Conservation (phyloP, 2,113 vertebrate species). For the Glaucomys volans region DNA sequence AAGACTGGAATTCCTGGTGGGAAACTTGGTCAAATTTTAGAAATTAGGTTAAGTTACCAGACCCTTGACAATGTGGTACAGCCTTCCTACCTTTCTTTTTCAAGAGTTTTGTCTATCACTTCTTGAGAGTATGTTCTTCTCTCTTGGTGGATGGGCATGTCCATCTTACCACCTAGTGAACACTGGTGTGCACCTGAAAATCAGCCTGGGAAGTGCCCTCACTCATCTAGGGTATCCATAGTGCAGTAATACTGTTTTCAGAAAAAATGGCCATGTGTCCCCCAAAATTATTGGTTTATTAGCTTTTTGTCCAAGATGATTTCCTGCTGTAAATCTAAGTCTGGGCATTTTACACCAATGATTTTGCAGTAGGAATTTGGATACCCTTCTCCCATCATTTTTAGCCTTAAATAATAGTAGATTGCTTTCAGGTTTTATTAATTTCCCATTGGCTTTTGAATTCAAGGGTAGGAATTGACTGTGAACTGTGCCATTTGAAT, state of each 20-base stretch:
- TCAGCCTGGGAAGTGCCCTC: not conserved
- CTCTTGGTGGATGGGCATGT: not conserved
- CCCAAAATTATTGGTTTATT: not conserved
- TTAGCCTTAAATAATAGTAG: not conserved
- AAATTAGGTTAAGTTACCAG: not conserved
- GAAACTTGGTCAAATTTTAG: not conserved
- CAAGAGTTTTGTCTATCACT: not conserved
- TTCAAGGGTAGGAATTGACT: not conserved
- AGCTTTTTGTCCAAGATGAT: not conserved
- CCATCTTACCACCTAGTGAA: not conserved
- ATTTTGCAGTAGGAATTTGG: slow-evolving; percentile 6
- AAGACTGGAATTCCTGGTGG: not conserved
- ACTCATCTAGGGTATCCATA: not conserved
- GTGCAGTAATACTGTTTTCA: not conserved
- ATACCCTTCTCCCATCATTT: not conserved
- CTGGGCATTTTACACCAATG: not conserved
- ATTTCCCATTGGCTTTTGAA: not conserved
- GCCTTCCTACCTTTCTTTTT: not conserved
- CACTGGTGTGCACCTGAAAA: not conserved
- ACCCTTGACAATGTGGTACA: not conserved
- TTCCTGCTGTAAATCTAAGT: not conserved
- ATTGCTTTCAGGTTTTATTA: slow-evolving; percentile 27
- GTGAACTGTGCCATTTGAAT: slow-evolving; percentile 28
- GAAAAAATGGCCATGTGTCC: not conserved
- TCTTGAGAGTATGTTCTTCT: not conserved